Evolutionary conservation across 1,140 invertebrate species (phyloP), one percentile per base, ranked within the genome.

Genomic region (Elysia chlorotica): DNA sequence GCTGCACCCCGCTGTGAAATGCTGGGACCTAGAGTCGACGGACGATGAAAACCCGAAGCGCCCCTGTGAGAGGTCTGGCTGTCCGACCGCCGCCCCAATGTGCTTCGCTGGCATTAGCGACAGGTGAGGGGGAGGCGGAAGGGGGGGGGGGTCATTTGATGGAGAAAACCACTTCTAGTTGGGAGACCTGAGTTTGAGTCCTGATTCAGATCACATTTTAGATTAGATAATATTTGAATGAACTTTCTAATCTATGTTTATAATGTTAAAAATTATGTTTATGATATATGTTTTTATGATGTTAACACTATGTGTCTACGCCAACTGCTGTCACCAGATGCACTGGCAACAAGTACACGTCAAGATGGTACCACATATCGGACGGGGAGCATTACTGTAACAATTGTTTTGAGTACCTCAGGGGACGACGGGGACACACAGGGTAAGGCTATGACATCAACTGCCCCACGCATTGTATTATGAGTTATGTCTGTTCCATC

Each of bases 381-480:
- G 65, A 79, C n/a, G 87, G 85, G 25, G 88, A 89, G 80, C 88
- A 89, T 75, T 88, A 82, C 78, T 89, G 88, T 74, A 89, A 88
- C 75, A 85, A 88, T 63, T 89, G 88, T 73, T 88, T 88, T 83
- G 87, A 88, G 56, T 78, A 83, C 76, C 88, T 80, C 80, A n/a
- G n/a, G n/a, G n/a, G n/a, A n/a, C n/a, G n/a, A n/a, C n/a, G n/a
- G n/a, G n/a, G n/a, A n/a, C n/a, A n/a, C n/a, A n/a, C n/a, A n/a
- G n/a, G n/a, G n/a, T n/a, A n/a, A n/a, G n/a, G n/a, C n/a, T n/a
- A n/a, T n/a, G n/a, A n/a, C n/a, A n/a, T n/a, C n/a, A n/a, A n/a
- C n/a, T n/a, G n/a, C n/a, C n/a, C n/a, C n/a, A n/a, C n/a, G n/a
- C n/a, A n/a, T n/a, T n/a, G n/a, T n/a, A n/a, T n/a, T n/a, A 17